phyloP scores from a whole-genome alignment of 1,140 invertebrate species.

The Drosophila parabipectinata region DNA sequence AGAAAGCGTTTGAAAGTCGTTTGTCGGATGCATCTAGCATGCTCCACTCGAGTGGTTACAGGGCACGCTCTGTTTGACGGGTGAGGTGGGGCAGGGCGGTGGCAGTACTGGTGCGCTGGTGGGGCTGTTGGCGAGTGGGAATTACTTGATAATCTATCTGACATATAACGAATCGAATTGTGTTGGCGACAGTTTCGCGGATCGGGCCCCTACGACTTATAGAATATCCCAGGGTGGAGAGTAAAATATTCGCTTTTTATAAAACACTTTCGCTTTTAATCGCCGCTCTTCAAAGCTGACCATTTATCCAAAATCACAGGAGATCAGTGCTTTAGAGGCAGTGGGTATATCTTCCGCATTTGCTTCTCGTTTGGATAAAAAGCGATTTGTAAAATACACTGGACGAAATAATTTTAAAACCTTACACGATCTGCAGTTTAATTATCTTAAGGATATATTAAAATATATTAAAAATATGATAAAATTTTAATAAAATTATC shows the following conservation, averaged over 20 bases:
- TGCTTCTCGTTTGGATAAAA: constrained; percentile 56
- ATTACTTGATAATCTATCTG: not conserved
- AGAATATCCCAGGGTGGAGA: not conserved
- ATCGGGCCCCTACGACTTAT: constrained; percentile 2
- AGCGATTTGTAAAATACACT: constrained; percentile 47
- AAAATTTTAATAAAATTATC: no score
- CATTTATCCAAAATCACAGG: constrained; percentile 78
- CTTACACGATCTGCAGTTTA: no score
- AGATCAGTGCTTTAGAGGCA: constrained; percentile 63
- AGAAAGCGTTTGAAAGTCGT: constrained; percentile 74
- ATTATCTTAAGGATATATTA: no score
- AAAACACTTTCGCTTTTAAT: constrained; percentile 53
- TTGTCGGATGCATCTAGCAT: constrained; percentile 63
- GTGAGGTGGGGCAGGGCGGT: not conserved
- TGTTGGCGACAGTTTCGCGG: not conserved
- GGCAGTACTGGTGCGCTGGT: not conserved
- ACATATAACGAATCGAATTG: not conserved
- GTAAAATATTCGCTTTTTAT: not conserved
- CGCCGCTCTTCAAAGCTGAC: constrained; percentile 45
- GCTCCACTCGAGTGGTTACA: constrained; percentile 50
- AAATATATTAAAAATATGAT: no score
- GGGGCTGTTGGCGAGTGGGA: not conserved
- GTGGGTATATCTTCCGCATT: constrained; percentile 49
- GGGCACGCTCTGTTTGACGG: constrained; percentile 1
- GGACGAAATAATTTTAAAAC: constrained; percentile 16